These are phyloP conservation scores for Creontiades dilutus DNA, from an alignment of 2,888 invertebrate genomes.

Conservation along the genomic window DNA sequence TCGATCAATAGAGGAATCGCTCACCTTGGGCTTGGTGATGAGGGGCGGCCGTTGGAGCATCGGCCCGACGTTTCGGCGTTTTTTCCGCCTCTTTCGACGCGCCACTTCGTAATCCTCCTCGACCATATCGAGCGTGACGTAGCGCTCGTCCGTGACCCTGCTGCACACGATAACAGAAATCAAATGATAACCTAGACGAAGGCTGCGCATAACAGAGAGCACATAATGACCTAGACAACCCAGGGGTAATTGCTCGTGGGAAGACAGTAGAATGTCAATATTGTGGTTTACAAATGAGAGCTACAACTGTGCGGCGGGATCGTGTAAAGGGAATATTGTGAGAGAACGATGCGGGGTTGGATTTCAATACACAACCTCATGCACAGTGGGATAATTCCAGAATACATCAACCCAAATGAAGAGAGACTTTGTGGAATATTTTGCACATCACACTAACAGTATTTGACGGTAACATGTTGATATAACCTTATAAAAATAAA, in stretches of 20 bases:
- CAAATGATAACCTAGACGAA: no score
- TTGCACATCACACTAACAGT: no score
- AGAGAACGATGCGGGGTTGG: background rate
- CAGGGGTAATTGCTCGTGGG: background rate
- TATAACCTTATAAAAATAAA: no score
- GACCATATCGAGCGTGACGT: slow-evolving; percentile 75
- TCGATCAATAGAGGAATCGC: no score
- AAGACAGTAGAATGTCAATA: background rate
- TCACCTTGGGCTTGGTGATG: slow-evolving; percentile 67
- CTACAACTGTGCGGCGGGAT: background rate
- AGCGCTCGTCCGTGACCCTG: slow-evolving; percentile 73
- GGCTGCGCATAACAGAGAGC: no score
- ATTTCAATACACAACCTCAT: background rate
- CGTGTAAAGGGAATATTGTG: background rate
- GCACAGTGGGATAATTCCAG: background rate
- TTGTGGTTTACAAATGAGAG: background rate
- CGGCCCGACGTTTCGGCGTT: slow-evolving; percentile 72
- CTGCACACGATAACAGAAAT: background rate
- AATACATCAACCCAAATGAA: no score
- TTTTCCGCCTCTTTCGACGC: slow-evolving; percentile 77
- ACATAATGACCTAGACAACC: no score
- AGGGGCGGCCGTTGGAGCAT: slow-evolving; percentile 70
- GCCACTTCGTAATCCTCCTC: slow-evolving; percentile 72
- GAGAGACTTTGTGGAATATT: no score
- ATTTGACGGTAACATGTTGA: no score